These are phyloP conservation scores for Tigriopus japonicus DNA, from an alignment of 1,140 invertebrate species.

Conservation along the genomic window DNA sequence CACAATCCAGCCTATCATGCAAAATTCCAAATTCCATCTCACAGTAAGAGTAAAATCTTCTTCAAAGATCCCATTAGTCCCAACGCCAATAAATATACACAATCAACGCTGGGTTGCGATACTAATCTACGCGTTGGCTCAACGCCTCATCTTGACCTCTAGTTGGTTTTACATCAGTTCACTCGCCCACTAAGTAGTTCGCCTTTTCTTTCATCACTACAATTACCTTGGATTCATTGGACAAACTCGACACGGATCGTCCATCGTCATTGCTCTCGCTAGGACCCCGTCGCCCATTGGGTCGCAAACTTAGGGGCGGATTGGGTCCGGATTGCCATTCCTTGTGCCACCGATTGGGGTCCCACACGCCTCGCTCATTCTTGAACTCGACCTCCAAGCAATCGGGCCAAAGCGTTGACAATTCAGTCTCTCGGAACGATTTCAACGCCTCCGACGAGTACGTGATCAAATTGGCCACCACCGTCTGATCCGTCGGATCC, in stretches of 20 bases:
- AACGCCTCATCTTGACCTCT: too few species aligned
- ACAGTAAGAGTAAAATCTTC: too few species aligned
- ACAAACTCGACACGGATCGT: background rate
- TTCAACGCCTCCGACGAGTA: background rate
- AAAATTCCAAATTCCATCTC: too few species aligned
- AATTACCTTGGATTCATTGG: background rate
- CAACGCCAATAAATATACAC: too few species aligned
- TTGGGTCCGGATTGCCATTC: background rate
- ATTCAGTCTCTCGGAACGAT: background rate
- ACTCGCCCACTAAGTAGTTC: too few species aligned
- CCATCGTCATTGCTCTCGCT: background rate
- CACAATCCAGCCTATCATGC: too few species aligned
- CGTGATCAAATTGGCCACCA: background rate
- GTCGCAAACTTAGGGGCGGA: background rate
- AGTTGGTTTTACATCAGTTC: too few species aligned
- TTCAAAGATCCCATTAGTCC: too few species aligned
- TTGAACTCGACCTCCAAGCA: slow-evolving; percentile 1
- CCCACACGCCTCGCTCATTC: background rate
- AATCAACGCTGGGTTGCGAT: too few species aligned
- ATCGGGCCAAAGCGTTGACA: background rate
- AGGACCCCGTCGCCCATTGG: background rate
- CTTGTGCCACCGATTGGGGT: slow-evolving; percentile 7
- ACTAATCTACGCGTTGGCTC: too few species aligned
- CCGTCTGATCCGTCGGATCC: too few species aligned
- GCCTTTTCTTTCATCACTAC: background rate